phyloP scores from a whole-genome alignment of 53 echinoderm and acorn worm species.

The Zoroaster sp. region DNA sequence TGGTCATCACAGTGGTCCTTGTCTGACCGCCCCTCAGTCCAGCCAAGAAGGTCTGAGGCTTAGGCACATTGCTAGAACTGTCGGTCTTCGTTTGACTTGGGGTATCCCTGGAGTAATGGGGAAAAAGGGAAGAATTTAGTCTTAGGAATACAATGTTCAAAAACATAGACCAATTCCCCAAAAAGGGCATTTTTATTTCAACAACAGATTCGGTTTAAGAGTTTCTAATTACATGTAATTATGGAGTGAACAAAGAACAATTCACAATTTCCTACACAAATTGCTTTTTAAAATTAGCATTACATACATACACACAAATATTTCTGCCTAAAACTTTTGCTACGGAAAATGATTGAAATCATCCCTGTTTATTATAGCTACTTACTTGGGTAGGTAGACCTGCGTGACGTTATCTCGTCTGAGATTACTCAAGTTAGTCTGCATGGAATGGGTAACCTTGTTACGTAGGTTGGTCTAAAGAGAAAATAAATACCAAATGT shows the following conservation, averaged over 20 bases:
- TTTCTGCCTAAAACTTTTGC: no score
- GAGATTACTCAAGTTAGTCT: constrained; percentile 99
- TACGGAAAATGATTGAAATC: no score
- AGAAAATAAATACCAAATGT: background rate
- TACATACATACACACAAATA: no score
- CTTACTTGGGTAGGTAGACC: constrained; percentile 99
- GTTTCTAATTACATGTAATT: no score
- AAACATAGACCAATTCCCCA: no score
- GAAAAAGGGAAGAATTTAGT: no score
- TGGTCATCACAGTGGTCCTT: constrained; percentile 98
- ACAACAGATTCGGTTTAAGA: no score
- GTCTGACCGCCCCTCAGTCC: constrained; percentile 91
- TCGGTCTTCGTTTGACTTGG: constrained; percentile 79
- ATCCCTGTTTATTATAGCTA: background rate
- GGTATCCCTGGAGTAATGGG: constrained; percentile 70
- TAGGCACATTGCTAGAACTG: constrained; percentile 82
- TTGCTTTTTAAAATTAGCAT: no score
- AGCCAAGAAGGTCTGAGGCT: constrained; percentile 95
- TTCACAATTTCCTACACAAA: no score
- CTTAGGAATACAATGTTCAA: no score
- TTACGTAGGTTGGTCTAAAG: constrained; percentile 87
- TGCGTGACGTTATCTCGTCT: constrained; percentile 92
- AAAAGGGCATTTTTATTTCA: no score
- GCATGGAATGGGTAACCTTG: constrained; percentile 96
- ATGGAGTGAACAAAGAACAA: no score